phyloP scores from a whole-genome alignment of 2,113 vertebrate species.

The Sterrhoptilus dennistouni region DNA sequence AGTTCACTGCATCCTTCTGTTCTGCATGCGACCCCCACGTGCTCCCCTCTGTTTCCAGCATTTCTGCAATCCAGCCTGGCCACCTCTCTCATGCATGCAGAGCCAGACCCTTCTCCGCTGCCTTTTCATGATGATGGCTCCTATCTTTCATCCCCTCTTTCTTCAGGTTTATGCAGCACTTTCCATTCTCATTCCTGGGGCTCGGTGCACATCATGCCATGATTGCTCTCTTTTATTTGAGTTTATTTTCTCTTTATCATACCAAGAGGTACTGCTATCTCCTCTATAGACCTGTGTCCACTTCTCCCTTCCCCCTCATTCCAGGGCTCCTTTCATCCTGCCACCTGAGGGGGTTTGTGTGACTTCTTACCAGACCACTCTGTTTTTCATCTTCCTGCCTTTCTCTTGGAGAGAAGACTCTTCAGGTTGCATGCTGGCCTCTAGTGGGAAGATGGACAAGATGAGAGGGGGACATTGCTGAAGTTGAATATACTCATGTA shows the following conservation, averaged over 20 bases:
- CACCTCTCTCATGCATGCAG: conserved; percentile 24
- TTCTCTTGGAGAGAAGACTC: conserved; percentile 3
- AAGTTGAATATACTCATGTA: background rate
- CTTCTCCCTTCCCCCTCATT: background rate
- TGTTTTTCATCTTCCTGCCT: conserved; percentile 14
- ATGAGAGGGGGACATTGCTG: background rate
- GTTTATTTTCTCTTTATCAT: conserved; percentile 40
- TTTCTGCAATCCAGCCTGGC: background rate
- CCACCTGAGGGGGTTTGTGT: background rate
- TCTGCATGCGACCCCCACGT: background rate
- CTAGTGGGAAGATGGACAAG: background rate
- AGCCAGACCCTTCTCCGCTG: background rate
- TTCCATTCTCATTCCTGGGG: conserved; percentile 6
- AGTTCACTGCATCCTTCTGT: background rate
- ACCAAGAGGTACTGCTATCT: background rate
- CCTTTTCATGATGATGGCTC: background rate
- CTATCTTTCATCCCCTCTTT: background rate
- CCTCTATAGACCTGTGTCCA: background rate
- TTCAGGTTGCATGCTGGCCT: conserved; percentile 9
- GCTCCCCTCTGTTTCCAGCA: background rate
- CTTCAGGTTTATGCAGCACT: background rate
- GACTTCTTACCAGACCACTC: background rate
- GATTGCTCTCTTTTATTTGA: conserved; percentile 16
- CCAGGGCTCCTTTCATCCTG: background rate
- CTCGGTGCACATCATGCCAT: background rate